These are phyloP conservation scores for Aphrophora alni DNA, from an alignment of 2,888 invertebrate species.

Conservation along the genomic window DNA sequence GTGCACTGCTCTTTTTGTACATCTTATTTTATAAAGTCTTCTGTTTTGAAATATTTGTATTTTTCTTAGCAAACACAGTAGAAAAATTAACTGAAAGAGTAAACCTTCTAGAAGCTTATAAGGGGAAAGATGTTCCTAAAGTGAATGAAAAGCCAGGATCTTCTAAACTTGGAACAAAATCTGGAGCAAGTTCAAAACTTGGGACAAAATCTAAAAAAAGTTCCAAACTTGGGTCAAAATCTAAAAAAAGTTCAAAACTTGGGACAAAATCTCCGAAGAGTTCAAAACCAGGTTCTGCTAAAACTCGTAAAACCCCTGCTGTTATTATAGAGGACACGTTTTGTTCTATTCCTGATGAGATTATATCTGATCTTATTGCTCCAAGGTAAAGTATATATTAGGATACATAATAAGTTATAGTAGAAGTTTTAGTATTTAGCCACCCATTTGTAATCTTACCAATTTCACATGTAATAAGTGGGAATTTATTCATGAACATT, in stretches of 20 bases:
- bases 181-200: background rate
- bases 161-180: background rate
- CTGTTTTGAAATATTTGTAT: too few relatives aligned
- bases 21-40: too few relatives aligned
- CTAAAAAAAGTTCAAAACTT: background rate
- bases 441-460: too few relatives aligned
- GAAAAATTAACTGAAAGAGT: background rate
- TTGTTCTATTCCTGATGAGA: background rate
- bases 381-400: background rate
- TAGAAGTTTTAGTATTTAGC: too few relatives aligned
- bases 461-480: too few relatives aligned
- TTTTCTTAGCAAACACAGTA: background rate
- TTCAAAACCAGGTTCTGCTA: background rate
- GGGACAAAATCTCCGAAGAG: too few relatives aligned
- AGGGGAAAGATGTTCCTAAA: background rate
- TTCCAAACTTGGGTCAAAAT: background rate
- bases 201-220: background rate
- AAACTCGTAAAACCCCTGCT: background rate
- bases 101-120: background rate
- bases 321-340: background rate
- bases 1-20: too few relatives aligned
- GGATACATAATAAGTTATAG: too few relatives aligned
- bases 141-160: background rate
- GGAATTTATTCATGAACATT: too few relatives aligned
- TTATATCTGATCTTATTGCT: background rate